Base-by-base conservation (phyloP, 2,888 invertebrate genomes). In the Aphodius sticticus region DNA sequence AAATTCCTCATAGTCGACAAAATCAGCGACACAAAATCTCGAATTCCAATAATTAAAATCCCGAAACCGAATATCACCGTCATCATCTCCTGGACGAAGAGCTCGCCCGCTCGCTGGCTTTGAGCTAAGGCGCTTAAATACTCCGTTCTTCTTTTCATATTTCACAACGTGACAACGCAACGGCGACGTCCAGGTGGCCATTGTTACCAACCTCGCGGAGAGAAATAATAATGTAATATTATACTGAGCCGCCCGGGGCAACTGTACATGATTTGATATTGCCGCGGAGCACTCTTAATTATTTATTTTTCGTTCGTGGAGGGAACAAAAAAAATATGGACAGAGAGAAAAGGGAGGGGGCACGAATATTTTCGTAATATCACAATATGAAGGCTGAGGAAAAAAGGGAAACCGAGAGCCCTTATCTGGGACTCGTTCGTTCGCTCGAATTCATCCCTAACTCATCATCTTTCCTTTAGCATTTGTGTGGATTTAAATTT, bases 401-500 rank as follows among this genome's bases (percentile, higher is more conserved):
- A 53, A 53, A 53, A 53, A 53, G 53, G 53, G 53, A 53, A 53
- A 53, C 77, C 74, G 79, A 79, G 82, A 80, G 81, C 82, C 82
- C 82, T 82, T 82, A 80, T 79, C 82, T 53, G 53, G 80, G 82
- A 82, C 81, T 82, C 83, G 79, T 81, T 82, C 83, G 81, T 81
- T 80, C 81, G 79, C 80, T 82, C 77, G 71, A 77, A 71, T 79
- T 79, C 77, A 79, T 36, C 79, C 37, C 36, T 53, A 53, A 12
- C 69, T 72, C 79, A 75, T 79, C 78, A 53, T 53, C 53, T 53
- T 53, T 53, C 53, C 53, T 53, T 53, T 12, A 53, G 82, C 80
- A 82, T 82, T 82, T 83, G 82, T 82, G 83, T 82, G 84, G 83
- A 84, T 84, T 84, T 83, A 81, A 83, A 83, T 83, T 84, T 84